phyloP scores from a whole-genome alignment of 2,888 invertebrate species.

The Nymphalis urticae region DNA sequence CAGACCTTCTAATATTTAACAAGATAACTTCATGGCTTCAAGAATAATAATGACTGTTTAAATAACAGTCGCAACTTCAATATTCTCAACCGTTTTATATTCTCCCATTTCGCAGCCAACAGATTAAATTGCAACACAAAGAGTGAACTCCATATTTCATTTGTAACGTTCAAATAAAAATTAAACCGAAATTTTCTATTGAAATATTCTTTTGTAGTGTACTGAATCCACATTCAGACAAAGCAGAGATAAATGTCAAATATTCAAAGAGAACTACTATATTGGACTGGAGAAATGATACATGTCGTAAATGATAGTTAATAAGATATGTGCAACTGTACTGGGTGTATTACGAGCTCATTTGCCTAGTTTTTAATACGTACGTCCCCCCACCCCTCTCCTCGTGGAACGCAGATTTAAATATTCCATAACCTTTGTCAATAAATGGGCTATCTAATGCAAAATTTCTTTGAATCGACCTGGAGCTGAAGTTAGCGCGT shows the following conservation, averaged over 20 bases:
- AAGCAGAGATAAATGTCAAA: conserved; percentile 6
- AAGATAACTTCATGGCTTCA: background rate
- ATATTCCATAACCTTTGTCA: too few relatives aligned
- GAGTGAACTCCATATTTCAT: conserved; percentile 13
- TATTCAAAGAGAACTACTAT: background rate
- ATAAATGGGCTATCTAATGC: too few relatives aligned
- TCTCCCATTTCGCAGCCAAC: background rate
- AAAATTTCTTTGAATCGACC: too few relatives aligned
- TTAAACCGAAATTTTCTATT: conserved; percentile 9
- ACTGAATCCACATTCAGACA: background rate
- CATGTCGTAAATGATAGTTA: too few relatives aligned
- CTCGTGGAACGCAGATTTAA: too few relatives aligned
- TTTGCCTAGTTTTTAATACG: too few relatives aligned
- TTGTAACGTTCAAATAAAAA: conserved; percentile 11
- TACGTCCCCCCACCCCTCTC: too few relatives aligned
- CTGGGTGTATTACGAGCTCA: too few relatives aligned
- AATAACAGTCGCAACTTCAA: conserved; percentile 5
- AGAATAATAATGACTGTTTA: conserved; percentile 1
- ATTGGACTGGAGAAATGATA: background rate
- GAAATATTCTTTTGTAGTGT: conserved; percentile 10
- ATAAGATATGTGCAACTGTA: too few relatives aligned
- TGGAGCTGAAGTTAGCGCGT: too few relatives aligned
- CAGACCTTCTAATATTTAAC: background rate
- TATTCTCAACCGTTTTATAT: conserved; percentile 7
- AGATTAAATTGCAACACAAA: conserved; percentile 10